Evolutionary conservation across 2,797 vertebrate species (phyloP).

Genomic region (Crocodylus rhombifer): DNA sequence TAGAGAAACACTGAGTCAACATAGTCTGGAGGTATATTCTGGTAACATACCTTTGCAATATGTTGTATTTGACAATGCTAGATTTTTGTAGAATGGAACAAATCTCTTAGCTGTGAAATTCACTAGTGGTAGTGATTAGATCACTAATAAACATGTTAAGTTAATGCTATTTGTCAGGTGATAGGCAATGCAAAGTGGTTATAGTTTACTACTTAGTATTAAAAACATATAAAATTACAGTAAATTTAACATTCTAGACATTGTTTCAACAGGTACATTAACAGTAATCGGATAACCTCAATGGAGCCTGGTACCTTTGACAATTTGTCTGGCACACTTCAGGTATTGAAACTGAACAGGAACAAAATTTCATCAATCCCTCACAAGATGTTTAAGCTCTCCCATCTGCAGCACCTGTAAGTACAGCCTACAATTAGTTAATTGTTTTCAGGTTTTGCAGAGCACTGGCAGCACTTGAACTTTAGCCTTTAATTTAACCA

Average conservation of each 20-base stretch:
- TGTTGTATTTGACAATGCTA: neutral
- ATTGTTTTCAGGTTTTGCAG: constrained; percentile 71
- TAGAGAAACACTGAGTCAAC: neutral
- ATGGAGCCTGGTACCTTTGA: constrained; percentile 92
- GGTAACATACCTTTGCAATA: neutral
- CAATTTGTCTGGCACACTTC: constrained; percentile 89
- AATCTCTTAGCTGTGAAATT: neutral
- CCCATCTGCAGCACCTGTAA: constrained; percentile 95
- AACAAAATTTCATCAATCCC: constrained; percentile 91
- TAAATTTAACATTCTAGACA: constrained; percentile 52
- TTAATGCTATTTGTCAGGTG: neutral
- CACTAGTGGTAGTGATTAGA: neutral
- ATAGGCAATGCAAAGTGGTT: neutral
- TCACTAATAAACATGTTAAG: constrained; percentile 28
- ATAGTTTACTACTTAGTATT: constrained; percentile 30
- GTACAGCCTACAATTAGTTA: constrained; percentile 66
- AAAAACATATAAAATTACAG: constrained; percentile 44
- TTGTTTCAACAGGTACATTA: constrained; percentile 87
- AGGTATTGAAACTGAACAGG: constrained; percentile 91
- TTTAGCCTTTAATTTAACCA: constrained; percentile 65
- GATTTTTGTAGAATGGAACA: neutral
- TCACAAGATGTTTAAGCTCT: constrained; percentile 94
- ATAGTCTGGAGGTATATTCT: neutral
- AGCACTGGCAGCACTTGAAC: constrained; percentile 48
- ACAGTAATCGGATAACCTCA: constrained; percentile 90